Percentiles rank a stretch among this genome's conserved stretches.
These are phyloP conservation scores for Pterocles orientalis DNA, from an alignment of 2,113 vertebrate genomes.

Conservation along the genomic window DNA sequence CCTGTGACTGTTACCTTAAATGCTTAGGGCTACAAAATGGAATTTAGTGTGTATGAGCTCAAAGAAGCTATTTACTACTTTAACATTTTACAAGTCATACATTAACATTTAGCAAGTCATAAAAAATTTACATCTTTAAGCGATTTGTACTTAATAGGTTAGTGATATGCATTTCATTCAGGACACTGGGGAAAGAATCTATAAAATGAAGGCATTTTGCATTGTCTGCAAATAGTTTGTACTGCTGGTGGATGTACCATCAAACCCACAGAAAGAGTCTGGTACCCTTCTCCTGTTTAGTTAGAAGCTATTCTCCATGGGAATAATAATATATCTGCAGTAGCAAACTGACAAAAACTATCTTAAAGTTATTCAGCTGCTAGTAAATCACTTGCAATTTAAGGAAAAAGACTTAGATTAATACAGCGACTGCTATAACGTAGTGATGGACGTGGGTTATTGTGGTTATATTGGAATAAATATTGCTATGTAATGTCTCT, in stretches of 20 bases:
- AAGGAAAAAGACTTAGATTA: neutral
- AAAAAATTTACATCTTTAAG: slow-evolving; percentile 81
- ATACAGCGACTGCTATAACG: fast-evolving
- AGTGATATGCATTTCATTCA: slow-evolving; percentile 53
- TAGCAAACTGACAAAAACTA: neutral
- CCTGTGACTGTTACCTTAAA: slow-evolving; percentile 65
- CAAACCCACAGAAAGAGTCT: neutral
- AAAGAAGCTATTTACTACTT: slow-evolving; percentile 77
- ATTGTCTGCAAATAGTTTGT: slow-evolving; percentile 58
- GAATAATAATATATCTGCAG: neutral
- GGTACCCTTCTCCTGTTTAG: neutral
- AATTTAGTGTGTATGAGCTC: slow-evolving; percentile 70
- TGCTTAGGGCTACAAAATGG: slow-evolving; percentile 71
- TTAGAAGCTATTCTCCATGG: neutral
- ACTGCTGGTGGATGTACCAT: neutral
- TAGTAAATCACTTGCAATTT: neutral
- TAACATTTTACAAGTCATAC: slow-evolving; percentile 81
- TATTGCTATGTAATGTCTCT: neutral
- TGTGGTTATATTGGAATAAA: neutral
- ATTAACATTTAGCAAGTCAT: slow-evolving; percentile 81
- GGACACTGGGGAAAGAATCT: neutral
- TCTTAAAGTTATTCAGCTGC: neutral
- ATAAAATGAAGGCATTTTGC: slow-evolving; percentile 63
- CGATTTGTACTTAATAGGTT: slow-evolving; percentile 77
- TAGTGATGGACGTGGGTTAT: neutral